Base-by-base conservation (phyloP, 2,888 invertebrate species). In the Gastrophysa polygoni region DNA sequence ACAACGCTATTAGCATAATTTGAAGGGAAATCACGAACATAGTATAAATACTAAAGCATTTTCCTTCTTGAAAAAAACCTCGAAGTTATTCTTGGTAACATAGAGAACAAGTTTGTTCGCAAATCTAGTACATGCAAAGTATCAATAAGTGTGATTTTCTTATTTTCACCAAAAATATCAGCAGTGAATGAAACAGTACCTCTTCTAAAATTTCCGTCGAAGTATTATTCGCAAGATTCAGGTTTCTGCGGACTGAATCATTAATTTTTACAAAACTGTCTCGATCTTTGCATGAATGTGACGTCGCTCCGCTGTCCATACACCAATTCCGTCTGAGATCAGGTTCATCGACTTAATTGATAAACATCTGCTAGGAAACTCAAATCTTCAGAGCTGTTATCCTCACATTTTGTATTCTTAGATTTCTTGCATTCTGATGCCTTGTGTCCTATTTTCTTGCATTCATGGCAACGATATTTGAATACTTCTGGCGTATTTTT, bases 21-120 rank as follows among this genome's bases (percentile, higher is more conserved):
- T 11, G 1, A 18, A 28, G 11, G 18, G 2, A 28, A 21, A 11
- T 61, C 54, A 6, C 48, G 55, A 11, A 48, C 46, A 34, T 55
- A 65, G 28, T 61, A 64, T 17, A 57, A 46, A 48, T 29, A 67
- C 28, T 14, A 57, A n/a, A 18, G 67, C 64, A 57, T 28, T 38
- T 20, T 64, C 57, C 32, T 59, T 52, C 14, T 32, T 34, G 29
- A 62, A 67, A 5, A 56, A 17, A 43, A 62, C 49, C 20, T 59
- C 56, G 14, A 59, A 59, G n/a, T 43, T 28, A 1, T 61, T 61
- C 8, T 61, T 29, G 1, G 61, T 61, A 7, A 65, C 63, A 67
- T 59, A 10, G 63, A 67, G 10, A 65, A 32, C 10, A 67, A 49
- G 16, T 67, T 60, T 1, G 55, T 65, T 2, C 60, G 57, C 43